These are phyloP conservation scores for Amphiprion percula DNA, from an alignment of 2,113 vertebrate species.

Conservation along the genomic window DNA sequence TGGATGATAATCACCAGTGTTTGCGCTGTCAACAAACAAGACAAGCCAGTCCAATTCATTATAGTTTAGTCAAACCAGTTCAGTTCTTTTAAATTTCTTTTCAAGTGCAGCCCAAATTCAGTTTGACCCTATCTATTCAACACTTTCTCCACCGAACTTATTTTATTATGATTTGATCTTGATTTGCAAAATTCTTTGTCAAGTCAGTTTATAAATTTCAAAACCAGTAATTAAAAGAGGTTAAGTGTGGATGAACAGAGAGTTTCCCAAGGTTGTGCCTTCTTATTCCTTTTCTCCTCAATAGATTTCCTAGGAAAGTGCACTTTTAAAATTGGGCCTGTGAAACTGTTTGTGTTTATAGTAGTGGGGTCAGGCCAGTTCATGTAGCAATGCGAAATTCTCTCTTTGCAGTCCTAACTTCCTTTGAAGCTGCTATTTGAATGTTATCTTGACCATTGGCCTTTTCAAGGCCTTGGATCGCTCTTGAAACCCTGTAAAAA, in stretches of 20 bases:
- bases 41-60: neutral
- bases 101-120: neutral
- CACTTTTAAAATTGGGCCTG: neutral
- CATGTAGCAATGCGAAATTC: neutral
- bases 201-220: neutral
- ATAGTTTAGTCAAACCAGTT: neutral
- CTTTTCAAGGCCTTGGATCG: neutral
- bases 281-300: too few relatives aligned
- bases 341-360: neutral
- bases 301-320: neutral
- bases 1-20: constrained; percentile 11
- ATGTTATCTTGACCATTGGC: neutral
- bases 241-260: neutral
- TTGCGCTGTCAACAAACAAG: neutral
- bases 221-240: neutral
- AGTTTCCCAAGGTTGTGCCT: too few relatives aligned
- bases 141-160: neutral
- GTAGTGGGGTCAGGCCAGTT: neutral
- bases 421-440: neutral
- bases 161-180: neutral
- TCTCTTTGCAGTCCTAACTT: neutral
- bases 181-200: neutral
- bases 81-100: neutral
- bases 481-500: too few relatives aligned
- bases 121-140: neutral